Conservation (phyloP, 2,888 invertebrate genomes). For the Hirtodrosophila trivittata region DNA sequence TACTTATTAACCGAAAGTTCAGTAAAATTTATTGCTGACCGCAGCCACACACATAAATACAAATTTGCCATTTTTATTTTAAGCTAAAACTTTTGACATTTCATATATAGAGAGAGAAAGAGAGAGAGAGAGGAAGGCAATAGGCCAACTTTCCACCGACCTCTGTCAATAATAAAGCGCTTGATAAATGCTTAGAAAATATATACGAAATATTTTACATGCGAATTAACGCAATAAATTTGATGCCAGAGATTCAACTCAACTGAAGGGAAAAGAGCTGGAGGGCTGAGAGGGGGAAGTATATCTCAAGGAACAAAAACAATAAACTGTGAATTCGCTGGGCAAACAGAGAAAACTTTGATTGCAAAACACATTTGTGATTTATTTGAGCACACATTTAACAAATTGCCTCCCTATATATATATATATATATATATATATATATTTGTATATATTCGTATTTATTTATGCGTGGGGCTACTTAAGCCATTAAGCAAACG, state of each 20-base stretch:
- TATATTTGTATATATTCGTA: slow-evolving; percentile 32
- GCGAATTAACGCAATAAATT: slow-evolving; percentile 79
- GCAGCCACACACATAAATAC: slow-evolving; percentile 48
- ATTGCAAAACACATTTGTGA: slow-evolving; percentile 77
- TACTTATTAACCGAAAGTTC: slow-evolving; percentile 58
- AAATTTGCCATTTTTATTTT: slow-evolving; percentile 61
- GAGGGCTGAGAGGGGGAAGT: not conserved
- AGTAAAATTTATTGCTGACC: slow-evolving; percentile 62
- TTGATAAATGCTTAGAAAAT: slow-evolving; percentile 76
- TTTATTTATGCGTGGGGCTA: slow-evolving; percentile 67
- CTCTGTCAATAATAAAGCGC: slow-evolving; percentile 78
- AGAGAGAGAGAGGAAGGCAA: no score
- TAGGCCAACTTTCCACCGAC: slow-evolving; percentile 21
- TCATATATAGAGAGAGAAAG: slow-evolving; percentile 26
- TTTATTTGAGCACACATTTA: slow-evolving; percentile 77
- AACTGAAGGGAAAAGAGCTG: slow-evolving; percentile 27
- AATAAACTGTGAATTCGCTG: slow-evolving; percentile 47
- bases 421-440: slow-evolving; percentile 16
- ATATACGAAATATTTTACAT: slow-evolving; percentile 71
- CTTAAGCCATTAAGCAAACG: slow-evolving; percentile 63
- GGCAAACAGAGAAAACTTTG: slow-evolving; percentile 63
- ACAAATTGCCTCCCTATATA: slow-evolving; percentile 68
- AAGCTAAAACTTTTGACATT: slow-evolving; percentile 56
- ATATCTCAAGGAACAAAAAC: not conserved
- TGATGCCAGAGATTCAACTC: slow-evolving; percentile 48